Evolutionary conservation across 2,113 vertebrate species (phyloP), one percentile per base, ranked within the genome.

Genomic region (Lota lota): DNA sequence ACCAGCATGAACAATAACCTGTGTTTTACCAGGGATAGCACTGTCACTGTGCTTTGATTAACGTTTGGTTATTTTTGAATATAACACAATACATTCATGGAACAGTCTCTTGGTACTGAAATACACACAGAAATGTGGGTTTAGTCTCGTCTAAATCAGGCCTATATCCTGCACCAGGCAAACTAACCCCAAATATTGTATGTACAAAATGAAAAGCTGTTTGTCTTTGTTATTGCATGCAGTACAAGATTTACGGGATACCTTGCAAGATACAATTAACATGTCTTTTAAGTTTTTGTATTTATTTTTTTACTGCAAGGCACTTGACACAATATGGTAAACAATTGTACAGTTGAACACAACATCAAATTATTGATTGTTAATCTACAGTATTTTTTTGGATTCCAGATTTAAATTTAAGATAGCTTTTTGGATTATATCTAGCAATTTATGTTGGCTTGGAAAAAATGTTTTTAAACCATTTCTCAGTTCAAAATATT

Each of bases 181-280:
- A 64, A 78, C 73, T 74, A 79, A 75, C 75, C 40, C 76, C 75
- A 67, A 68, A 88, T 74, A 77, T 64, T 73, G 50, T 90, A 90
- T 91, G 79, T 92, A 92, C 89, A 92, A 85, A 89, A 85, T 76
- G 74, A 88, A 76, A 78, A 77, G 64, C 74, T 82, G 66, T 83
- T 47, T 59, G 14, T 83, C 70, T 70, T 83, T 67, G 69, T 84
- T 86, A 88, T 88, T 88, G 85, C 90, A 92, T 92, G 89, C 89
- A 87, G 69, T 83, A 86, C 76, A 74, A 74, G 79, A 83, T 77
- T 85, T 80, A 71, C 74, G 22, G 62, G 73, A 71, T 51, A 65
- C 68, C 64, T 73, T 70, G 36, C 76, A 64, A 73, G 40, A 47
- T 47, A 47, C 40, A 47, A 47, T 47, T 47, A 47, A 47, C 40